Evolutionary conservation across 2,888 invertebrate genomes (phyloP).

Genomic region (Erebia aethiops): DNA sequence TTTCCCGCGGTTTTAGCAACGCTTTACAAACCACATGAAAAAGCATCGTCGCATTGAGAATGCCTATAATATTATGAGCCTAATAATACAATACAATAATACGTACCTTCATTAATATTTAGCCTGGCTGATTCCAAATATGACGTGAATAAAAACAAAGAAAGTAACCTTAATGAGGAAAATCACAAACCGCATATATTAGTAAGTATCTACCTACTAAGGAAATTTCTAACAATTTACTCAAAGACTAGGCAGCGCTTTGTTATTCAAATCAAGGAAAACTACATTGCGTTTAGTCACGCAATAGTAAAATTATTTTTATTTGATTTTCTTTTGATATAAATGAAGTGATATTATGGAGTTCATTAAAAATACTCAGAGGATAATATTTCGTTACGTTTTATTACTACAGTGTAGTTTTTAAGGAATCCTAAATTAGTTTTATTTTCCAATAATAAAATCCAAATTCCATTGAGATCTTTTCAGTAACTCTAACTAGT

Average conservation of each 20-base stretch:
- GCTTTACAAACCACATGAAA: too few relatives aligned
- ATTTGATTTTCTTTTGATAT: conserved; percentile 7
- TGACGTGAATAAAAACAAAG: too few relatives aligned
- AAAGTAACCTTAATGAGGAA: background rate
- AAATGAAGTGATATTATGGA: background rate
- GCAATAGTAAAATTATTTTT: background rate
- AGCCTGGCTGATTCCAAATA: too few relatives aligned
- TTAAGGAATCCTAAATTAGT: too few relatives aligned
- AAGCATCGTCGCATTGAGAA: too few relatives aligned
- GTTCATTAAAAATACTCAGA: background rate
- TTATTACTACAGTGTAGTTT: background rate
- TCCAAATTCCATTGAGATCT: too few relatives aligned
- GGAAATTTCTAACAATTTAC: conserved; percentile 12
- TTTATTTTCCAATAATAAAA: too few relatives aligned
- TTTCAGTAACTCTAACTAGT: too few relatives aligned
- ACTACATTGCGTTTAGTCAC: conserved; percentile 4
- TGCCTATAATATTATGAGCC: too few relatives aligned
- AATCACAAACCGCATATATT: background rate
- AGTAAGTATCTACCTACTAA: background rate
- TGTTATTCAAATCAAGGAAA: conserved; percentile 8
- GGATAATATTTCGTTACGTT: background rate
- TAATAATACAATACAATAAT: too few relatives aligned
- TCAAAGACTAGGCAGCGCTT: conserved; percentile 2
- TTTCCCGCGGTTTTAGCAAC: too few relatives aligned
- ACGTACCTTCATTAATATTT: too few relatives aligned